Base-by-base conservation (phyloP, 2,113 vertebrate species). In the Speoplatyrhinus poulsoni region DNA sequence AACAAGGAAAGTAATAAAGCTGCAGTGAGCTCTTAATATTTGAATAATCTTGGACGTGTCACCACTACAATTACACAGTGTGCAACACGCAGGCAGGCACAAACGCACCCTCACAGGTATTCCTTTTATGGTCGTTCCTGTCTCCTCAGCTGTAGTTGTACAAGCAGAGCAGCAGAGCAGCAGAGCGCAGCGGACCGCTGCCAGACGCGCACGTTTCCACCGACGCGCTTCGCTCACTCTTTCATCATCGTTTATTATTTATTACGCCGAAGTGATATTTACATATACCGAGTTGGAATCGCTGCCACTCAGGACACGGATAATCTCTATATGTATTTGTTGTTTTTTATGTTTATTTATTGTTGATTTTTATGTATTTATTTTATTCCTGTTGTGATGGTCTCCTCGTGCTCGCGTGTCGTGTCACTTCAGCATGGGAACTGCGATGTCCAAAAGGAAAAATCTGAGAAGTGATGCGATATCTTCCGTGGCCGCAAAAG, bases 401-500 rank as follows among this genome's bases (percentile, higher is more conserved):
- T 87, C 78, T 64, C 85, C 72, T 69, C 73, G 66, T 73, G 69
- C 60, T 67, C 80, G 70, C 33, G 59, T 70, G 70, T 84, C 71
- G 85, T 85, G 71, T 92, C 86, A 64, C 85, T 83, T 89, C 92
- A 95, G 93, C 85, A 97, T 98, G 96, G 96, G 96, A 92, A 95
- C 94, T 89, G 94, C 95, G 76, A 95, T 94, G 90, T 96, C 96
- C 92, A 96, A 94, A 89, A 95, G 94, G 90, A 96, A 95, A 92
- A 94, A 93, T 85, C 89, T 95, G 90, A 94, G 92, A 88, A 96
- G 92, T 85, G 95, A 98, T 82, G 95, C 95, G 65, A 95, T 96
- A 91, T 97, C 95, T 77, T 96, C 95, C 9, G 95, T 96, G 83
- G 94, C 96, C 65, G 94, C 95, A 77, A 98, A 98, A 97, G 96